Conservation (phyloP, 2,888 invertebrate genomes). For the Mamestra brassicae region DNA sequence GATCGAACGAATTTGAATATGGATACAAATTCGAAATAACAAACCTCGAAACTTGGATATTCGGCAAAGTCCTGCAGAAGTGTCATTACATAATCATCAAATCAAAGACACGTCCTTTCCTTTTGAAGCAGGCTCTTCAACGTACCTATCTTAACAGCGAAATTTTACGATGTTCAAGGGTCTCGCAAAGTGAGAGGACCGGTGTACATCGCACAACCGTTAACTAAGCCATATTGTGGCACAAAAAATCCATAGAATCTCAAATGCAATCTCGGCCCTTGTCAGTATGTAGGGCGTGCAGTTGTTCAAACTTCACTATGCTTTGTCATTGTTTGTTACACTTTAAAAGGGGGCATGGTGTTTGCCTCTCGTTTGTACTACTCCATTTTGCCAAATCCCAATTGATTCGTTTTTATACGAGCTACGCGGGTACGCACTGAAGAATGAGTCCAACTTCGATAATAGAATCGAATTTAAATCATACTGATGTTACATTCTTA, state of each 20-base stretch:
- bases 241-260: slow-evolving; percentile 71
- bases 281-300: slow-evolving; percentile 64
- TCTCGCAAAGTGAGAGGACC: slow-evolving; percentile 31
- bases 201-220: slow-evolving; percentile 32
- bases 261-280: slow-evolving; percentile 70
- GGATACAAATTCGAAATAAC: slow-evolving; percentile 4
- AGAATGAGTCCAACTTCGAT: slow-evolving; percentile 35
- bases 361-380: slow-evolving; percentile 34
- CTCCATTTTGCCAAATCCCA: slow-evolving; percentile 6
- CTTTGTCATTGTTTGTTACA: slow-evolving; percentile 61
- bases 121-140: slow-evolving; percentile 21
- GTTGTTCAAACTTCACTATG: slow-evolving; percentile 39
- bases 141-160: not conserved
- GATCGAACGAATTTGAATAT: slow-evolving; percentile 5
- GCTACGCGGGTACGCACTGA: slow-evolving; percentile 22
- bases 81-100: not conserved
- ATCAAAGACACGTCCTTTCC: slow-evolving; percentile 1
- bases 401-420: slow-evolving; percentile 42
- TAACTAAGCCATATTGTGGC: slow-evolving; percentile 44
- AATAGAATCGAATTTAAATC: slow-evolving; percentile 20
- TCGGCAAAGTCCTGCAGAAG: not conserved
- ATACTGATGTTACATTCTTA: slow-evolving; percentile 3
- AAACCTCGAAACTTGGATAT: not conserved
- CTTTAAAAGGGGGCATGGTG: slow-evolving; percentile 39
- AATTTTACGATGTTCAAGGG: slow-evolving; percentile 37